These are phyloP conservation scores for Lasioglossum malachurum DNA, from an alignment of 2,888 invertebrate genomes.

Conservation along the genomic window DNA sequence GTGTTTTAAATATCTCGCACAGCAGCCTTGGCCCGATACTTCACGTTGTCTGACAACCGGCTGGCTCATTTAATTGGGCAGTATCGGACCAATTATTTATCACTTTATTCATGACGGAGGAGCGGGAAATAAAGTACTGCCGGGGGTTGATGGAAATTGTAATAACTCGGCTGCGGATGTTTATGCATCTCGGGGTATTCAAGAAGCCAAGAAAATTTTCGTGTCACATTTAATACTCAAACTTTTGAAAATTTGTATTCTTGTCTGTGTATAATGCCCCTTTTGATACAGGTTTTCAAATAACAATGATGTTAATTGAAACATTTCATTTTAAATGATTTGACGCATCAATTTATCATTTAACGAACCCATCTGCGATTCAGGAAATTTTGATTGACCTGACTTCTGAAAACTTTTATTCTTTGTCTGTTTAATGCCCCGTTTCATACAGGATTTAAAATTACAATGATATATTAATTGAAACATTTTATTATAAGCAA, in stretches of 20 bases:
- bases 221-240: neutral
- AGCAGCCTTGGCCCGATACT: neutral
- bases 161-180: neutral
- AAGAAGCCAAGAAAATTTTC: too few species aligned
- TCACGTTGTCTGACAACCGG: neutral
- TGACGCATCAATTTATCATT: neutral
- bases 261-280: neutral
- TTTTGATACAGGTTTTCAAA: neutral
- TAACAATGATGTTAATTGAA: neutral
- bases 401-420: too few species aligned
- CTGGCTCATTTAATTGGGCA: neutral
- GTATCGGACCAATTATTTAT: conserved; percentile 13
- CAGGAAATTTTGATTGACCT: too few species aligned
- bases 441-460: neutral
- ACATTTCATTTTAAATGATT: neutral
- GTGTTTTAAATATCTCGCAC: conserved; percentile 8
- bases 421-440: too few species aligned
- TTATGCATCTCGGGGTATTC: neutral
- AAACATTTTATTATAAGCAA: neutral
- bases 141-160: neutral
- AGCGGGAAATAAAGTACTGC: neutral
- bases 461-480: neutral
- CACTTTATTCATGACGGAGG: neutral
- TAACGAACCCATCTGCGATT: neutral
- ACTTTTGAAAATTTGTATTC: neutral